phyloP scores from a whole-genome alignment of 1,140 invertebrate species.

The Apis florea region DNA sequence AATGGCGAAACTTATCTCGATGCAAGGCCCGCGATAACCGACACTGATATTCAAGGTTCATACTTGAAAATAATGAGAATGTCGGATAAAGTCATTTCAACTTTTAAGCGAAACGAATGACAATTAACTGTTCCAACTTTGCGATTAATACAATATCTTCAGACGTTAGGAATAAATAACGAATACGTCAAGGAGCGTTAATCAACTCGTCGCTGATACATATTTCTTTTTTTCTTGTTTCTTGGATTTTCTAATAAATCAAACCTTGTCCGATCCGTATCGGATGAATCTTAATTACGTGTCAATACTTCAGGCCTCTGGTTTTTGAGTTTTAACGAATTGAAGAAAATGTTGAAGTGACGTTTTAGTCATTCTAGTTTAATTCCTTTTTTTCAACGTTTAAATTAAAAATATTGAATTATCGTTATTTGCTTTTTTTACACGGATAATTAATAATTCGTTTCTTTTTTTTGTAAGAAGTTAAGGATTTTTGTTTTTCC shows the following conservation, averaged over 20 bases:
- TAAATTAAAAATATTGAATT: not conserved
- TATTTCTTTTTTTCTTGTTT: not conserved
- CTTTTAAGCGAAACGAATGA: conserved; percentile 21
- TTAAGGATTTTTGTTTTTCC: too few relatives aligned
- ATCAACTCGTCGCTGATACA: not conserved
- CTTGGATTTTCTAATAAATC: not conserved
- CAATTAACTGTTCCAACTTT: conserved; percentile 12
- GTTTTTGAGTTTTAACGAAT: not conserved
- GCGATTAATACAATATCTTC: conserved; percentile 19
- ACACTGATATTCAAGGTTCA: conserved; percentile 1
- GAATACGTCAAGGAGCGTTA: not conserved
- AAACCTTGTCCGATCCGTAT: not conserved
- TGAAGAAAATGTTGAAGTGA: not conserved
- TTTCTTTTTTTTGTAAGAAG: too few relatives aligned
- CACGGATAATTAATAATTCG: too few relatives aligned
- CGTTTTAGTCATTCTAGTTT: not conserved
- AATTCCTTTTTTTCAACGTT: not conserved
- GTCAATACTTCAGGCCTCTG: not conserved
- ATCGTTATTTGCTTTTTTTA: too few relatives aligned
- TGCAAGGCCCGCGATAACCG: conserved; percentile 10
- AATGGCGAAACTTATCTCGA: conserved; percentile 18
- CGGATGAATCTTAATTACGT: not conserved
- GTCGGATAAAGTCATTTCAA: conserved; percentile 22
- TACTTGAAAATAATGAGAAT: conserved; percentile 35
- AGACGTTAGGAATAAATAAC: not conserved